Evolutionary conservation across 2,797 vertebrate species (phyloP).

Genomic region (Saxicola maurus): DNA sequence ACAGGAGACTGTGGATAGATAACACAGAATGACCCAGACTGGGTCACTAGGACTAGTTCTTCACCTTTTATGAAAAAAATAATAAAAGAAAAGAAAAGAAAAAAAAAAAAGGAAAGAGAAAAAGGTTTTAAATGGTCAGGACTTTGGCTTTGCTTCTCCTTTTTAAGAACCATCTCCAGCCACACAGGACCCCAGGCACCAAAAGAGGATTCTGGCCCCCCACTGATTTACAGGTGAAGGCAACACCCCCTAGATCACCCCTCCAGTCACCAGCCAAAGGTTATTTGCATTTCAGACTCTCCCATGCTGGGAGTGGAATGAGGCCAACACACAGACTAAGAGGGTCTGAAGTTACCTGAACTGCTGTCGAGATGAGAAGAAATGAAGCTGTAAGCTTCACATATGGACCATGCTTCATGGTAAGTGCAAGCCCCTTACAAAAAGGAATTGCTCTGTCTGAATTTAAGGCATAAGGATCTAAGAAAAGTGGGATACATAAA

Average conservation of each 20-base stretch:
- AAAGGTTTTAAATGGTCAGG: not conserved
- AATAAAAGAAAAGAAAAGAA: not conserved
- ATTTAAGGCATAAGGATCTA: constrained; percentile 81
- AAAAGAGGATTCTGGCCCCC: not conserved
- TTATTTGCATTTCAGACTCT: not conserved
- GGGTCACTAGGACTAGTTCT: constrained; percentile 1
- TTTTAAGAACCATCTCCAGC: constrained; percentile 20
- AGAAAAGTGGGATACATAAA: constrained; percentile 3
- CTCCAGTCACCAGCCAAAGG: constrained; percentile 11
- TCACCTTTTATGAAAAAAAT: not conserved
- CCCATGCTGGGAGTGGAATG: constrained; percentile 9
- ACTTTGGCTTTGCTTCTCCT: not conserved
- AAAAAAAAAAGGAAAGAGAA: not conserved
- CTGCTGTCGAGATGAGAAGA: constrained; percentile 92
- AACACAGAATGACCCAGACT: constrained; percentile 1
- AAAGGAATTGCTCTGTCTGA: constrained; percentile 85
- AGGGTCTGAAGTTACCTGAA: constrained; percentile 83
- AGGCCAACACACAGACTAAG: not conserved
- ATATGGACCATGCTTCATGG: constrained; percentile 87
- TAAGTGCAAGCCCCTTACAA: constrained; percentile 83
- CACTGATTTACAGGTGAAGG: not conserved
- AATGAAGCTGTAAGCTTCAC: constrained; percentile 88
- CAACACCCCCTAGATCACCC: constrained; percentile 31
- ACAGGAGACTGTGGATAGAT: not conserved
- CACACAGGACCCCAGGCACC: not conserved